Evolutionary conservation across 2,888 invertebrate genomes (phyloP), one percentile per base, ranked within the genome.

Genomic region (Pyrocoelia pectoralis): DNA sequence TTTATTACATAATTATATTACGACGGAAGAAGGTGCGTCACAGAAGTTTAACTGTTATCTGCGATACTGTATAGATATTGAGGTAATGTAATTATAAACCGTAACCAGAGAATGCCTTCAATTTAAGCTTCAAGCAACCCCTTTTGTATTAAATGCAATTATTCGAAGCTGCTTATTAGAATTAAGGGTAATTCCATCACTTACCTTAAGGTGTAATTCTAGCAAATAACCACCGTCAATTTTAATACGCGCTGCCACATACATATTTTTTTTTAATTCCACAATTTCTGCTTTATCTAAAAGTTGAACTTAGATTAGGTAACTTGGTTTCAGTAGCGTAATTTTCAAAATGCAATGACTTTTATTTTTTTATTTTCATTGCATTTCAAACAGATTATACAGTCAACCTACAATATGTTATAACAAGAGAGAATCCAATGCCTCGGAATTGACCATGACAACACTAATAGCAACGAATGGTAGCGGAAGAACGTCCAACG

Each of bases 381-480:
- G 40, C 56, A 43, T 60, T 48, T 38, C 48, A 49, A 59, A 61
- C 84, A 90, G 90, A 83, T 85, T 90, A 77, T 89, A 88, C 85
- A 88, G 88, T 78, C 91, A 91, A 73, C 88, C 91, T 56, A 88
- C 89, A 71, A 83, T 80, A 72, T 79, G 80, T 65, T 87, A 86
- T 77, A 84, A 86, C 73, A 92, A 92, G 81, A 84, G 92, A 65
- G 93, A 93, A 80, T 92, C 92, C 2, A 89, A 90, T 66, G 88
- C 90, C 12, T 91, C 92, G 57, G 92, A 93, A 80, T 87, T 89
- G 57, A 92, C 92, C 38, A 92, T 92, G 60, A 92, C 92, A 10
- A 92, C 92, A 3, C 83, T 91, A 69, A 85, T 92, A 70, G 84
- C 85, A 9, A 77, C 81, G 12, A 79, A 81, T 59, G 80, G 79